A percentile compares a stretch with the other conserved stretches of the same genome.
phyloP scores from a whole-genome alignment of 2,888 invertebrate genomes.

The Dasysyrphus albostriatus region DNA sequence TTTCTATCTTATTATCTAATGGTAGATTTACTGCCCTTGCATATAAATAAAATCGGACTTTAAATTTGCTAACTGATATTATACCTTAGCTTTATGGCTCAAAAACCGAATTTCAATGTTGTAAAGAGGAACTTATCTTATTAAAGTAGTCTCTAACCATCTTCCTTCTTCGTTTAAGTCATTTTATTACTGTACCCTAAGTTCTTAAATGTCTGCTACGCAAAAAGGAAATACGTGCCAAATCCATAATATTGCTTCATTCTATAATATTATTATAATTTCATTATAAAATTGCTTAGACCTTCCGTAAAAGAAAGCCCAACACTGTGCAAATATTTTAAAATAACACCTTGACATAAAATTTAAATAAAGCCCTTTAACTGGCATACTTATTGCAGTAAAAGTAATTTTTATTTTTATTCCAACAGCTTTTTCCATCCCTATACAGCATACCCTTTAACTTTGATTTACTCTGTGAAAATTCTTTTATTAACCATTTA shows the following conservation, averaged over 20 bases:
- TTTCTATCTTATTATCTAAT: too few species aligned
- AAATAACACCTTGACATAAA: not conserved
- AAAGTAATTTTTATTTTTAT: slow-evolving; percentile 26
- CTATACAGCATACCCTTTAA: not conserved
- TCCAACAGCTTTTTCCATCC: not conserved
- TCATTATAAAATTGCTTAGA: not conserved
- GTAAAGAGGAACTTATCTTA: too few species aligned
- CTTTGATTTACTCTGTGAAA: slow-evolving; percentile 36
- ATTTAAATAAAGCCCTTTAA: not conserved
- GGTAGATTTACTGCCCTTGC: too few species aligned
- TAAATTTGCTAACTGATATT: too few species aligned
- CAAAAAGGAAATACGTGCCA: not conserved
- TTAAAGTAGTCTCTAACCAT: not conserved
- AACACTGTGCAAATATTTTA: not conserved
- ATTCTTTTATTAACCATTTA: slow-evolving; percentile 42
- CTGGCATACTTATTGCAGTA: not conserved
- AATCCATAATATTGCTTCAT: not conserved
- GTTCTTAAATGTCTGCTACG: not conserved
- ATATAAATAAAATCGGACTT: too few species aligned
- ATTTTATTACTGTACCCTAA: not conserved
- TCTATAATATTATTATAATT: not conserved
- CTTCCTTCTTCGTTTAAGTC: not conserved
- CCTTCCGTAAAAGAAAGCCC: not conserved
- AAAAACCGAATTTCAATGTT: too few species aligned
- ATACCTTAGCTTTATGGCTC: too few species aligned